Evolutionary conservation across 2,888 invertebrate genomes (phyloP).

Genomic region (Panopea generosa): DNA sequence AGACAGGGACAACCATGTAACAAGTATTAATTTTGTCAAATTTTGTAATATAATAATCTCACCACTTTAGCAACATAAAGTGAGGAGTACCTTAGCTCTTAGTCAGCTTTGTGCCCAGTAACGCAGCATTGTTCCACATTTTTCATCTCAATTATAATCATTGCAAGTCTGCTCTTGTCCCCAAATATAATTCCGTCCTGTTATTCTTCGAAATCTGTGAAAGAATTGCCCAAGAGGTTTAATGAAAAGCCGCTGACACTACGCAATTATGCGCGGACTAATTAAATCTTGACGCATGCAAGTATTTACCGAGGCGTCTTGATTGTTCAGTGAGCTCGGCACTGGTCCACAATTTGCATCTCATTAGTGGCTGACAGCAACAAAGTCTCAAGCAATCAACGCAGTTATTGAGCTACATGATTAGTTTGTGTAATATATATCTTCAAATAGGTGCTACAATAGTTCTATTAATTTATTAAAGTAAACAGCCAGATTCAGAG

Average conservation of each 20-base stretch:
- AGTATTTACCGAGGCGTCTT: slow-evolving; percentile 56
- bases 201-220: slow-evolving; percentile 56
- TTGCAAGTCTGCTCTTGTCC: slow-evolving; percentile 54
- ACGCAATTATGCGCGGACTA: slow-evolving; percentile 63
- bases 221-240: slow-evolving; percentile 60
- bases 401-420: not conserved
- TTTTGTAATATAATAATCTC: no score
- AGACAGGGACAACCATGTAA: no score
- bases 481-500: no score
- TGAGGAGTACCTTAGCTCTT: no score
- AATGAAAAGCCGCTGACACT: slow-evolving; percentile 61
- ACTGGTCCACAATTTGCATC: slow-evolving; percentile 63
- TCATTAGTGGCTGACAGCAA: slow-evolving; percentile 58
- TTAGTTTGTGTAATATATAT: not conserved
- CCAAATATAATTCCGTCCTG: slow-evolving; percentile 59
- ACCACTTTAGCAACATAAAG: no score
- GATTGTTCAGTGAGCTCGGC: slow-evolving; percentile 55
- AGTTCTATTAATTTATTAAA: no score
- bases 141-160: slow-evolving; percentile 49
- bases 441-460: no score
- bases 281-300: slow-evolving; percentile 65
- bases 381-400: slow-evolving; percentile 38
- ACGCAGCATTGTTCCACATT: slow-evolving; percentile 25
- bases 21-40: no score
- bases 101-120: not conserved